Conservation (phyloP, 2,797 vertebrate genomes). For the Gobionotothen gibberifrons region DNA sequence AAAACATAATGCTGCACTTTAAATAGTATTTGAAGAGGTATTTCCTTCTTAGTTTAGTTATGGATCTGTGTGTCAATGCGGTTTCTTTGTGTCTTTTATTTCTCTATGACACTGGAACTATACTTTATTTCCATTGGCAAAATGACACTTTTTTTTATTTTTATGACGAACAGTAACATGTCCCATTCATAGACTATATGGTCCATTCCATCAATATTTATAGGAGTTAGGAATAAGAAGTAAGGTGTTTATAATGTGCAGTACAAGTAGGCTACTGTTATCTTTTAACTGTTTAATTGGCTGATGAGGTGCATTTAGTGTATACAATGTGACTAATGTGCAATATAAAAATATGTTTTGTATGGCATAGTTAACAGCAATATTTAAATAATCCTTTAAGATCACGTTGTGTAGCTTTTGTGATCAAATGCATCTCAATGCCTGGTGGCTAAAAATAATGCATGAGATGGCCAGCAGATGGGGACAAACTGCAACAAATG, state of each 20-base stretch:
- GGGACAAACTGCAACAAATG: conserved; percentile 58
- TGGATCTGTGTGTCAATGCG: neutral
- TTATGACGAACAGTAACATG: neutral
- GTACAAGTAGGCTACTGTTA: neutral
- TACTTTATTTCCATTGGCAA: neutral
- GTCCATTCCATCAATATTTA: neutral
- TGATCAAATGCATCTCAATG: neutral
- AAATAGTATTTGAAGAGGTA: neutral
- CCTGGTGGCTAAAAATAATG: neutral
- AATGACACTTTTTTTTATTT: neutral
- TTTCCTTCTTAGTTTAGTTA: neutral
- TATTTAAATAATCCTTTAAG: neutral
- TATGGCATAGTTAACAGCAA: neutral
- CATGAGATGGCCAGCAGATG: conserved; percentile 67
- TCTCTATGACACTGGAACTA: neutral
- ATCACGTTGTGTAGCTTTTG: neutral
- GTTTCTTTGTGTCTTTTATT: neutral
- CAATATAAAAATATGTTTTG: no score
- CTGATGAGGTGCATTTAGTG: neutral
- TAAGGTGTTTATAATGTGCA: neutral
- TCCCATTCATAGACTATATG: neutral
- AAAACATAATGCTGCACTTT: neutral
- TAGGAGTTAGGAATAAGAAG: no score
- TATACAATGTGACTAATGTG: neutral
- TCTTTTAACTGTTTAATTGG: neutral